Percentiles rank a stretch among this genome's conserved stretches.
phyloP scores from a whole-genome alignment of 2,797 vertebrate species.

The Pangasius krempfi region DNA sequence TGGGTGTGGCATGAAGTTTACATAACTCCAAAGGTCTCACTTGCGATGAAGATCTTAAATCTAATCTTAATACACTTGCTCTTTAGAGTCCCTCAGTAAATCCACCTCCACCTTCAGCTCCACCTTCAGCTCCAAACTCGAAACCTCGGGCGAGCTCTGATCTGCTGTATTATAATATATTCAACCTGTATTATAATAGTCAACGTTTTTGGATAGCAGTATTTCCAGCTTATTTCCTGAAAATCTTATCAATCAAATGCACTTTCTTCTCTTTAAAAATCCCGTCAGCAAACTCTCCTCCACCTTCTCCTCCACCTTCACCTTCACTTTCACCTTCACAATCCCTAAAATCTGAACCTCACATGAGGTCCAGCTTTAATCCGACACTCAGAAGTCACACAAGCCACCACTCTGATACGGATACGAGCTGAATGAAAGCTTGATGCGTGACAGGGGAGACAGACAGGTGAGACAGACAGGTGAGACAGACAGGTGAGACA shows the following conservation, averaged over 20 bases:
- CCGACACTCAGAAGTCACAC: not conserved
- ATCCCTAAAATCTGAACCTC: not conserved
- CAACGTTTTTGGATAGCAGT: not conserved
- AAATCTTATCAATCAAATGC: not conserved
- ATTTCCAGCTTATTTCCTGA: not conserved
- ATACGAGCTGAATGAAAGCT: not conserved
- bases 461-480: not conserved
- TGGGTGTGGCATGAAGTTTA: conserved; percentile 11
- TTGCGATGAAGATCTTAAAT: not conserved
- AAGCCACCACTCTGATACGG: not conserved
- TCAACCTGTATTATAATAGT: not conserved
- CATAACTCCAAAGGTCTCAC: not conserved
- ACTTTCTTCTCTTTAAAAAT: not conserved
- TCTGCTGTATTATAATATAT: no score
- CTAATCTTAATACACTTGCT: not conserved
- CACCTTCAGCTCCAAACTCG: not conserved
- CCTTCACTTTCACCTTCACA: not conserved
- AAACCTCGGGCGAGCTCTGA: not conserved
- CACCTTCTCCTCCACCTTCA: not conserved
- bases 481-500: conserved; percentile 6
- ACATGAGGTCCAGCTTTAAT: not conserved
- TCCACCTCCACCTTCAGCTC: not conserved
- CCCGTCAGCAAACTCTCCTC: not conserved
- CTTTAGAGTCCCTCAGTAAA: not conserved
- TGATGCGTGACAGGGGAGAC: not conserved